Evolutionary conservation across 2,888 invertebrate species (phyloP).

Genomic region (Apamea epomidion): DNA sequence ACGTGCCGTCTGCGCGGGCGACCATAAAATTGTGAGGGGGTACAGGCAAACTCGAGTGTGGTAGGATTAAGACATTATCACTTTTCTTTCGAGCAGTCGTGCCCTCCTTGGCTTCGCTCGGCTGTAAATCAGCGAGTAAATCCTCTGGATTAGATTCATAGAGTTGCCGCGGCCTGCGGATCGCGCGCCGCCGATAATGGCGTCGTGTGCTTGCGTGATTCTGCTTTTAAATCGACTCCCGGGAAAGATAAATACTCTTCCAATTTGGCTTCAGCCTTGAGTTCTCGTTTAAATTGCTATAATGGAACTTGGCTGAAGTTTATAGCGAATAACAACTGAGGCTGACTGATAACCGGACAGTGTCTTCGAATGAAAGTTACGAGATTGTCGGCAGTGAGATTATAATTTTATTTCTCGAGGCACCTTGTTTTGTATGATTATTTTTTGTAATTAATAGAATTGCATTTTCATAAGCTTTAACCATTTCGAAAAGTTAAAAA

Average conservation of each 20-base stretch:
- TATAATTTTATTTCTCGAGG: background rate
- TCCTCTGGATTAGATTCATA: constrained; percentile 91
- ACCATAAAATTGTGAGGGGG: constrained; percentile 87
- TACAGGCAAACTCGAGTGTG: constrained; percentile 87
- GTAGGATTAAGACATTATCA: constrained; percentile 93
- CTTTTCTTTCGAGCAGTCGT: constrained; percentile 91
- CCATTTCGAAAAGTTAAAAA: background rate
- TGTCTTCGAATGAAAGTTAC: constrained; percentile 53
- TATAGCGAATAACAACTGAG: constrained; percentile 83
- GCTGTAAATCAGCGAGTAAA: constrained; percentile 91
- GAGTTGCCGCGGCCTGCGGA: constrained; percentile 89
- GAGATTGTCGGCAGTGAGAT: constrained; percentile 8
- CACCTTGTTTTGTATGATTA: background rate
- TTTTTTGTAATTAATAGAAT: background rate
- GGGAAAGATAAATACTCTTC: constrained; percentile 87
- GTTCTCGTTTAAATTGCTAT: constrained; percentile 85
- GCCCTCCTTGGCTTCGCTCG: constrained; percentile 85
- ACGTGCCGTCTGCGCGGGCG: constrained; percentile 89
- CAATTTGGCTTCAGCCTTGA: constrained; percentile 83
- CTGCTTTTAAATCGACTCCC: constrained; percentile 89
- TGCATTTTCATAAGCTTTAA: background rate
- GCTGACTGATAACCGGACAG: constrained; percentile 84
- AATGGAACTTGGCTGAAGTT: constrained; percentile 80
- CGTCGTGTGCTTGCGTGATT: constrained; percentile 89
- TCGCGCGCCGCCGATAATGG: constrained; percentile 88